Evolutionary conservation across 1,140 invertebrate species (phyloP).

Genomic region (Aphelenchoides besseyi): DNA sequence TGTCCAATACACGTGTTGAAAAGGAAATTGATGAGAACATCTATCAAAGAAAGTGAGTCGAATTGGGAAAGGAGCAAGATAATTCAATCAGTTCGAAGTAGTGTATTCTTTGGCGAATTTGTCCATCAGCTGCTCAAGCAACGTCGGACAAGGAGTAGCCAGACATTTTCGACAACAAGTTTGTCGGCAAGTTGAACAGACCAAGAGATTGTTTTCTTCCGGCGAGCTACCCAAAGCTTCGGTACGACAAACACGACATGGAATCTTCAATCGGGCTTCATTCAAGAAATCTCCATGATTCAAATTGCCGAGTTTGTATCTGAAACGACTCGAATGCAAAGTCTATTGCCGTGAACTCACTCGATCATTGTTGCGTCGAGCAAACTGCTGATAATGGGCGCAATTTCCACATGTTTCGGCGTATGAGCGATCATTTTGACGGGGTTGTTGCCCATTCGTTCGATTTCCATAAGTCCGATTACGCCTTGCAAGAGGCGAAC

Average conservation of each 20-base stretch:
- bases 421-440: neutral
- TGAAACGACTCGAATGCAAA: constrained; percentile 14
- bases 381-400: constrained; percentile 8
- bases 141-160: constrained; percentile 10
- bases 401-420: neutral
- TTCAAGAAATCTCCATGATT: constrained; percentile 18
- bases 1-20: neutral
- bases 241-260: constrained; percentile 28
- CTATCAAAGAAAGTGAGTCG: neutral
- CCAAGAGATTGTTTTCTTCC: neutral
- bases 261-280: constrained; percentile 29
- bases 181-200: constrained; percentile 25
- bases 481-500: constrained; percentile 27
- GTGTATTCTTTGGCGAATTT: constrained; percentile 24
- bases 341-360: constrained; percentile 6
- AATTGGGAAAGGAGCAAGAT: neutral
- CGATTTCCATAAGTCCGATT: neutral
- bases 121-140: constrained; percentile 25
- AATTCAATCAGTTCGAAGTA: neutral
- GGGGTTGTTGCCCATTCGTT: neutral
- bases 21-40: neutral
- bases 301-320: constrained; percentile 13
- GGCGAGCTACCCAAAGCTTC: neutral
- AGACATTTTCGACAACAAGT: constrained; percentile 18
- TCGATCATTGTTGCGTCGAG: neutral